Conservation (phyloP, 2,797 vertebrate species). For the Leptoclinus maculatus region DNA sequence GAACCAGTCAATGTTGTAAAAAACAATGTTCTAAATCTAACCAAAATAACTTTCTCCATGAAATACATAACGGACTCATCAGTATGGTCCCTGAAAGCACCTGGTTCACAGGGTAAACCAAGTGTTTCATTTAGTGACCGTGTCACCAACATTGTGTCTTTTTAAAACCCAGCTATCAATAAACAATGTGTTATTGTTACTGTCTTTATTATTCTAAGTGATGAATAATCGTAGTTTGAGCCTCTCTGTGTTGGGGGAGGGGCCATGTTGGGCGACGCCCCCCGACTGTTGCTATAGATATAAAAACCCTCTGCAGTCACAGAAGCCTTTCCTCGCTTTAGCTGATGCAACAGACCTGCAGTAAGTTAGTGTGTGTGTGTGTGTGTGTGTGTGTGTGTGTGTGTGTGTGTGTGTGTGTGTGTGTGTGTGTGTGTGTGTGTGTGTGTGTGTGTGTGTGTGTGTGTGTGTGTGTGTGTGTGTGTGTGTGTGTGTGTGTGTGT, state of each 20-base stretch:
- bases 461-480: background rate
- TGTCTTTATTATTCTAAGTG: too few relatives aligned
- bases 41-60: too few relatives aligned
- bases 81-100: too few relatives aligned
- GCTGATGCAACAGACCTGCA: slow-evolving; percentile 61
- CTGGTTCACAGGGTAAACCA: too few relatives aligned
- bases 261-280: slow-evolving; percentile 78
- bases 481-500: background rate
- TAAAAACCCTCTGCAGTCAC: slow-evolving; percentile 85
- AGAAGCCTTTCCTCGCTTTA: slow-evolving; percentile 89
- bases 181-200: too few relatives aligned
- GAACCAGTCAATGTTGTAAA: too few relatives aligned
- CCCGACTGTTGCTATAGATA: slow-evolving; percentile 77
- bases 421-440: background rate
- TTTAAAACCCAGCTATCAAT: too few relatives aligned
- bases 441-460: background rate
- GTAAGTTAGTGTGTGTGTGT: slow-evolving; percentile 54
- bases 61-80: too few relatives aligned
- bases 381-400: slow-evolving; percentile 10
- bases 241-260: slow-evolving; percentile 58
- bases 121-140: too few relatives aligned
- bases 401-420: background rate
- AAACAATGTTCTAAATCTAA: too few relatives aligned
- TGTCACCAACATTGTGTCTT: too few relatives aligned
- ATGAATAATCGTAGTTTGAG: slow-evolving; percentile 7